Evolutionary conservation across 2,888 invertebrate genomes (phyloP).

Genomic region (Dinocampus coccinellae): DNA sequence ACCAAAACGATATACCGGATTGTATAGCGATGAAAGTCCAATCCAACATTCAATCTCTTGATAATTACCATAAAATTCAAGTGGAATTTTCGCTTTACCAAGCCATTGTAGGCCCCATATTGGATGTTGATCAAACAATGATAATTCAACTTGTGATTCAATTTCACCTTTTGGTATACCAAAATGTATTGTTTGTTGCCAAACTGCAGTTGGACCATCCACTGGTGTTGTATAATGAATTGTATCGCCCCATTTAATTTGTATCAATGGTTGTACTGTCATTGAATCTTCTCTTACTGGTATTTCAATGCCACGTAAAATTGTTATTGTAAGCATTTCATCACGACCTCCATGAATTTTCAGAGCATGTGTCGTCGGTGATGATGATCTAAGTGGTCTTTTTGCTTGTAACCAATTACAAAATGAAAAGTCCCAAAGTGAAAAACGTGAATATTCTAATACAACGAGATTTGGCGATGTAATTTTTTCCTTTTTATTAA

Average conservation of each 20-base stretch:
- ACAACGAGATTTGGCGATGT: constrained; percentile 56
- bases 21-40: constrained; percentile 58
- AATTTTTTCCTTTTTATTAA: constrained; percentile 39
- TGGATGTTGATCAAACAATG: constrained; percentile 66
- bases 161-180: constrained; percentile 55
- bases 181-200: constrained; percentile 65
- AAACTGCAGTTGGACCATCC: constrained; percentile 65
- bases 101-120: constrained; percentile 67
- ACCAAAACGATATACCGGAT: constrained; percentile 61
- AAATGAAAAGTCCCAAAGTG: constrained; percentile 57
- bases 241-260: constrained; percentile 62
- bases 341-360: constrained; percentile 54
- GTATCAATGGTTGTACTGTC: constrained; percentile 61
- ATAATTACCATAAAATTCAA: constrained; percentile 60
- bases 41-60: constrained; percentile 66
- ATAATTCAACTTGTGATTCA: constrained; percentile 57
- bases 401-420: constrained; percentile 55
- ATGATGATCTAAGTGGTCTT: constrained; percentile 54
- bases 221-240: constrained; percentile 54
- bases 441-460: constrained; percentile 57
- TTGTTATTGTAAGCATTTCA: constrained; percentile 58
- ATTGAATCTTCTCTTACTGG: constrained; percentile 67
- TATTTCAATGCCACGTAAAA: constrained; percentile 63
- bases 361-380: constrained; percentile 13
- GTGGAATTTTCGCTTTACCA: constrained; percentile 62